These are phyloP conservation scores for Drosophila oshimai DNA, from an alignment of 1,140 invertebrate genomes.

Conservation along the genomic window DNA sequence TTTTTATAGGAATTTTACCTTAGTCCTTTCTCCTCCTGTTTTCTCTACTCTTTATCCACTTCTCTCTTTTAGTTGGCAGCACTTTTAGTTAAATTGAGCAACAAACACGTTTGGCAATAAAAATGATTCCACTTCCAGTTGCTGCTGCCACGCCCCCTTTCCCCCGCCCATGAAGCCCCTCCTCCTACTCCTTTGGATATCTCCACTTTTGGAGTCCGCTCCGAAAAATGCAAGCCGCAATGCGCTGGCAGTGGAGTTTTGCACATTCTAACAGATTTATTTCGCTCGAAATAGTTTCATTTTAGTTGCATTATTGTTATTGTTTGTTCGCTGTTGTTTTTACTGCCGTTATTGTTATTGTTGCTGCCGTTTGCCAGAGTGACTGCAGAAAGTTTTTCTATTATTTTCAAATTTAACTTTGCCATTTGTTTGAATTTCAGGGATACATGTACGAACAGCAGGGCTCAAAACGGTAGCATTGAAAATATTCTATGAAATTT, in stretches of 20 bases:
- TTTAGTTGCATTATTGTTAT: slow-evolving; percentile 80
- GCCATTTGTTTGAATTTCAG: slow-evolving; percentile 79
- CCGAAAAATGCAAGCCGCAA: slow-evolving; percentile 66
- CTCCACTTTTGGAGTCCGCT: slow-evolving; percentile 5
- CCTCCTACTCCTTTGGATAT: background rate
- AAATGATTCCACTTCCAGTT: slow-evolving; percentile 63
- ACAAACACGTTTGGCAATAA: slow-evolving; percentile 80
- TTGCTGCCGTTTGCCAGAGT: slow-evolving; percentile 54
- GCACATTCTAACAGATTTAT: slow-evolving; percentile 80
- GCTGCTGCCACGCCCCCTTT: slow-evolving; percentile 1
- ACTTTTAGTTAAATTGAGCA: slow-evolving; percentile 81
- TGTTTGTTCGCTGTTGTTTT: slow-evolving; percentile 53
- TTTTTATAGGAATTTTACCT: background rate
- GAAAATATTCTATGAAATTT: too few relatives aligned
- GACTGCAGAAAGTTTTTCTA: slow-evolving; percentile 77
- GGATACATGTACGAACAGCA: slow-evolving; percentile 31
- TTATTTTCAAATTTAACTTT: slow-evolving; percentile 82
- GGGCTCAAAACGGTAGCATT: background rate
- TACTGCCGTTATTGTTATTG: slow-evolving; percentile 25
- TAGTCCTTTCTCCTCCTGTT: background rate
- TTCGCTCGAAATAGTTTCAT: slow-evolving; percentile 81
- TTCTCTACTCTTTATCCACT: background rate
- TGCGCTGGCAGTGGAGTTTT: slow-evolving; percentile 73
- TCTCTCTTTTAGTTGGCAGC: slow-evolving; percentile 39
- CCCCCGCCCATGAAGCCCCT: background rate